phyloP scores from a whole-genome alignment of 2,113 vertebrate species.

The Prietella phreatophila region DNA sequence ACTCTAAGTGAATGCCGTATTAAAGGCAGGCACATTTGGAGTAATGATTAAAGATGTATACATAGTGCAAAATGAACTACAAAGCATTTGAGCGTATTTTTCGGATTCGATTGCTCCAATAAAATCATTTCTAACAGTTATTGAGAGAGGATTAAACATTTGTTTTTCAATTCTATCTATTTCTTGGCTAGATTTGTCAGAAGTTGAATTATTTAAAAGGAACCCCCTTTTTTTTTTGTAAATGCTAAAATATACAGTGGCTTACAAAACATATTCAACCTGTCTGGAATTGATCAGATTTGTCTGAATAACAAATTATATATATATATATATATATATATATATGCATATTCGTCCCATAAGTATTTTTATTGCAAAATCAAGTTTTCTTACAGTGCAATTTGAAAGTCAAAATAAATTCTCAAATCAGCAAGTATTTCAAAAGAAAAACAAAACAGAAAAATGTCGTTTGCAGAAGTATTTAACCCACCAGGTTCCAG shows the following conservation, averaged over 20 bases:
- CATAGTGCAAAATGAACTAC: background rate
- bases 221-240: background rate
- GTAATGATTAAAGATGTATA: too few relatives aligned
- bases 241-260: background rate
- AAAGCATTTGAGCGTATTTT: background rate
- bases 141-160: background rate
- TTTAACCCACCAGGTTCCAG: background rate
- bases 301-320: background rate
- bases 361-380: background rate
- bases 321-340: too few relatives aligned
- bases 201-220: background rate
- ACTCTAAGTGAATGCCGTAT: background rate
- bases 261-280: background rate
- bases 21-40: background rate
- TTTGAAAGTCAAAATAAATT: background rate
- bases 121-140: background rate
- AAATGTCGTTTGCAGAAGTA: background rate
- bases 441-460: background rate
- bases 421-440: background rate
- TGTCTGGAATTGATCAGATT: background rate
- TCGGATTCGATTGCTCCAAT: background rate
- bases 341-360: background rate
- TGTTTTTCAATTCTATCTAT: background rate
- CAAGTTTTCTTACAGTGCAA: background rate
- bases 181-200: background rate